Evolutionary conservation across 2,113 vertebrate genomes (phyloP), one percentile per base, ranked within the genome.

Genomic region (Paratilapia polleni): DNA sequence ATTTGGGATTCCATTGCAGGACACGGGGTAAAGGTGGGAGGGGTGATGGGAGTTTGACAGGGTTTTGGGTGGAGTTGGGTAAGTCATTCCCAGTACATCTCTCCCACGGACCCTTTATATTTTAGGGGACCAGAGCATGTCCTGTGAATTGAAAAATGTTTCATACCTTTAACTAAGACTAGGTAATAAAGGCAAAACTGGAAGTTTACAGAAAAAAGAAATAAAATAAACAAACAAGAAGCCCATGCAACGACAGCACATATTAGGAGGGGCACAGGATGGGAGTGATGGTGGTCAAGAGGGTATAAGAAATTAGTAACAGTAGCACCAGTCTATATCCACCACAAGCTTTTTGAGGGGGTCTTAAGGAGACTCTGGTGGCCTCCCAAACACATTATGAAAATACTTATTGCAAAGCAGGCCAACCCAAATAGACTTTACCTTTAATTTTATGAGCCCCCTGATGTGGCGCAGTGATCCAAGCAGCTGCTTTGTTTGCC

Each of bases 1-100:
- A 89, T 92, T 89, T 92, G 83, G 81, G 92, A 95, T 94, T 95
- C 92, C 93, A 66, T 31, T 81, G 89, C 92, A 92, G 89, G 90
- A 87, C 86, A 75, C 8, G 63, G 84, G 83, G 84, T 56, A 31
- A 82, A 88, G 88, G 83, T 83, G 77, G 78, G 24, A 41, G 76
- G 61, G 78, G 77, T 78, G 80, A 74, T 10, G 41, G 28, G 58
- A 82, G 60, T 78, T 63, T 62, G 89, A 87, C 56, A 49, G 19
- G 79, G 86, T 77, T 74, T 36, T 17, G 78, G 74, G 52, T 76
- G 74, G 84, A 80, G 76, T 11, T 77, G 74, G 81, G 56, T 14
- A 34, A 74, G 86, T 84, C 52, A 26, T 41, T 75, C 86, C 63
- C 78, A 19, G 81, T 47, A 28, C 7, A 26, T 76, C 66, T 56